A percentile compares a stretch with the other conserved stretches of the same genome.
phyloP scores from a whole-genome alignment of 1,140 invertebrate species.

The Mycetomoellerius zeteki region DNA sequence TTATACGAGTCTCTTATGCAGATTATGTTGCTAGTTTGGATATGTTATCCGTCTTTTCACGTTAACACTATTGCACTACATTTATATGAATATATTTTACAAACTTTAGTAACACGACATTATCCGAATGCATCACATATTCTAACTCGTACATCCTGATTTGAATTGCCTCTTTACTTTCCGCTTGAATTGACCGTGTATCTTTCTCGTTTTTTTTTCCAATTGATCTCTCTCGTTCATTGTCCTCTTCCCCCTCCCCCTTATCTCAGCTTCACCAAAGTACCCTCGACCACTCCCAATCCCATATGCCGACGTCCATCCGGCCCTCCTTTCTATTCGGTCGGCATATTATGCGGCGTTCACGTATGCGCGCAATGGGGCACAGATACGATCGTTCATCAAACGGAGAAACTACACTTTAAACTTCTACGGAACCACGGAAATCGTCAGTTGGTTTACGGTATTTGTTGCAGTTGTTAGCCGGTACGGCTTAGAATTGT shows the following conservation, averaged over 20 bases:
- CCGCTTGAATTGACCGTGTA: slow-evolving; percentile 29
- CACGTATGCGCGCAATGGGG: slow-evolving; percentile 66
- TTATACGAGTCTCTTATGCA: not conserved
- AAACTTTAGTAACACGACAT: not conserved
- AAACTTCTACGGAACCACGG: slow-evolving; percentile 61
- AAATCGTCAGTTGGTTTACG: slow-evolving; percentile 46
- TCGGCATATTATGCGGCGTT: slow-evolving; percentile 63
- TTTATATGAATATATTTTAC: not conserved
- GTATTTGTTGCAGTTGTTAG: not conserved
- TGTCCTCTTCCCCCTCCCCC: slow-evolving; percentile 40
- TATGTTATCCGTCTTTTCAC: not conserved
- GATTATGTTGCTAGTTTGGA: not conserved
- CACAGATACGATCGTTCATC: slow-evolving; percentile 56
- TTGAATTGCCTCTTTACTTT: slow-evolving; percentile 36
- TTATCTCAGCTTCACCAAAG: slow-evolving; percentile 63
- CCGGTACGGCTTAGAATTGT: slow-evolving; percentile 3
- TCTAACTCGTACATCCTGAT: slow-evolving; percentile 41
- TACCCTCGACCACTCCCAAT: slow-evolving; percentile 60
- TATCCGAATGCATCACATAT: not conserved
- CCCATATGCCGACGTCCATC: slow-evolving; percentile 67
- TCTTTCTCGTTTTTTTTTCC: slow-evolving; percentile 23
- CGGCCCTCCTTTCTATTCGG: slow-evolving; percentile 63
- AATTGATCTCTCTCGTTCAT: slow-evolving; percentile 46
- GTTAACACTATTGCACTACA: not conserved
- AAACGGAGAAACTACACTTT: slow-evolving; percentile 57